phyloP scores from a whole-genome alignment of 1,140 invertebrate genomes.

The Drosophila tani region DNA sequence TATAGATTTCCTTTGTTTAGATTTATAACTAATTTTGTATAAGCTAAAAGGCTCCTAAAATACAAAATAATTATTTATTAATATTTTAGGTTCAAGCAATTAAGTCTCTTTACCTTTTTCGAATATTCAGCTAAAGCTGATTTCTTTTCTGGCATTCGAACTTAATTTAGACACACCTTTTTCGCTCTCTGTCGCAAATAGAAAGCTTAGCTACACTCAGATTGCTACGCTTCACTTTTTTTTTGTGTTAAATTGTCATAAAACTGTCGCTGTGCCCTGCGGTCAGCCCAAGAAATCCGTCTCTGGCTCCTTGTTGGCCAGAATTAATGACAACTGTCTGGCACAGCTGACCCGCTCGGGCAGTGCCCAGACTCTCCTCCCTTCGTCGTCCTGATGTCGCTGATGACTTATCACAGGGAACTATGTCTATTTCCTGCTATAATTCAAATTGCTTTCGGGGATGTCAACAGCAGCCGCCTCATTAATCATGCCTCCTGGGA shows the following conservation, averaged over 20 bases:
- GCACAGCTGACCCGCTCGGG: slow-evolving; percentile 63
- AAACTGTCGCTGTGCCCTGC: slow-evolving; percentile 62
- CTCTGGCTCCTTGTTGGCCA: slow-evolving; percentile 46
- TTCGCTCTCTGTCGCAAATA: slow-evolving; percentile 20
- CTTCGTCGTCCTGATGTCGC: slow-evolving; percentile 32
- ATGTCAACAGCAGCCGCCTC: slow-evolving; percentile 61
- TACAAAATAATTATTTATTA: too few relatives aligned
- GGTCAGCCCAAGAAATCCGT: slow-evolving; percentile 49
- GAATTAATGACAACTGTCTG: slow-evolving; percentile 82
- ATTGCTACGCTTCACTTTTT: slow-evolving; percentile 8
- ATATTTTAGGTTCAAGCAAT: not conserved
- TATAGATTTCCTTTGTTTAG: too few relatives aligned
- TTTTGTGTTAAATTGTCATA: slow-evolving; percentile 78
- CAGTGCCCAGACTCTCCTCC: not conserved
- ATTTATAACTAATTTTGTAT: too few relatives aligned
- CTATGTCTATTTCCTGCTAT: slow-evolving; percentile 63
- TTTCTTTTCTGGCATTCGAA: too few relatives aligned
- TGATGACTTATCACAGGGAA: slow-evolving; percentile 77
- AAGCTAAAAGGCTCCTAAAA: too few relatives aligned
- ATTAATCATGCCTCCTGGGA: slow-evolving; percentile 54
- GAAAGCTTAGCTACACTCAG: slow-evolving; percentile 37
- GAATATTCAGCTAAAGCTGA: not conserved
- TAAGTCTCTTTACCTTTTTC: not conserved
- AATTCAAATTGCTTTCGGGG: slow-evolving; percentile 61
- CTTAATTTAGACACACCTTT: not conserved